Percentiles rank a stretch among this genome's conserved stretches.
phyloP scores from a whole-genome alignment of 2,888 invertebrate species.

The Amphiduros pacificus region DNA sequence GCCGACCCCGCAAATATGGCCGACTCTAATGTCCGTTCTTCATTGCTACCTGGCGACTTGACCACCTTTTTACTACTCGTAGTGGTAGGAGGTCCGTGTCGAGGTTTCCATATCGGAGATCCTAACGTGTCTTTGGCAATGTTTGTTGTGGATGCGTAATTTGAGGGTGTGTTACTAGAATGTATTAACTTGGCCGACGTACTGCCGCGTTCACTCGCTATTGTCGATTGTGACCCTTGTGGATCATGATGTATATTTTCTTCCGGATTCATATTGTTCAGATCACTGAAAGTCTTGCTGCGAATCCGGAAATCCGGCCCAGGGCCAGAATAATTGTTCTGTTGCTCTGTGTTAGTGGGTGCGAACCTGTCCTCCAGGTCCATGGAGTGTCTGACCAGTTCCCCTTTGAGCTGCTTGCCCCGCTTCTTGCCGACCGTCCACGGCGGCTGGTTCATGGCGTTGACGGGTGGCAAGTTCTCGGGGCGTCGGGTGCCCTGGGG shows the following conservation, averaged over 20 bases:
- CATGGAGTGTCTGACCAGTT: slow-evolving; percentile 51
- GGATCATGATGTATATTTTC: slow-evolving; percentile 34
- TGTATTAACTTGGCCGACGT: slow-evolving; percentile 78
- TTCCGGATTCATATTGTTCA: slow-evolving; percentile 55
- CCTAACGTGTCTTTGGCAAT: slow-evolving; percentile 69
- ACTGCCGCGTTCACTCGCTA: slow-evolving; percentile 40
- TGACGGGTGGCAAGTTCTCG: slow-evolving; percentile 4
- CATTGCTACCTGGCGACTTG: slow-evolving; percentile 9
- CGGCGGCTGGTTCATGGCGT: slow-evolving; percentile 4
- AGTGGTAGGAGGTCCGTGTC: slow-evolving; percentile 57
- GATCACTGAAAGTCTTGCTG: slow-evolving; percentile 88
- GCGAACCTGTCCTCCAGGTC: slow-evolving; percentile 72
- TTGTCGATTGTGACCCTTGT: slow-evolving; percentile 27
- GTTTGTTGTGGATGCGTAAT: slow-evolving; percentile 73
- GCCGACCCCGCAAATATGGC: slow-evolving; percentile 22
- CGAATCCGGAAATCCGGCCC: slow-evolving; percentile 74
- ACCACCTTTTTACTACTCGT: neutral
- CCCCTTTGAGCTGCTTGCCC: slow-evolving; percentile 18
- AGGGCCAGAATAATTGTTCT: too few species aligned
- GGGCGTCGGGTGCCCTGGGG: slow-evolving; percentile 4
- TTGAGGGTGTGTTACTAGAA: slow-evolving; percentile 89
- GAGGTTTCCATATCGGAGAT: slow-evolving; percentile 98
- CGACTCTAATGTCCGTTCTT: slow-evolving; percentile 15
- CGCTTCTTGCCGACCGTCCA: slow-evolving; percentile 16
- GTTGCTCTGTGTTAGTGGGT: slow-evolving; percentile 1